Conservation (phyloP, 2,888 invertebrate genomes). For the Drosophila vallismaia region DNA sequence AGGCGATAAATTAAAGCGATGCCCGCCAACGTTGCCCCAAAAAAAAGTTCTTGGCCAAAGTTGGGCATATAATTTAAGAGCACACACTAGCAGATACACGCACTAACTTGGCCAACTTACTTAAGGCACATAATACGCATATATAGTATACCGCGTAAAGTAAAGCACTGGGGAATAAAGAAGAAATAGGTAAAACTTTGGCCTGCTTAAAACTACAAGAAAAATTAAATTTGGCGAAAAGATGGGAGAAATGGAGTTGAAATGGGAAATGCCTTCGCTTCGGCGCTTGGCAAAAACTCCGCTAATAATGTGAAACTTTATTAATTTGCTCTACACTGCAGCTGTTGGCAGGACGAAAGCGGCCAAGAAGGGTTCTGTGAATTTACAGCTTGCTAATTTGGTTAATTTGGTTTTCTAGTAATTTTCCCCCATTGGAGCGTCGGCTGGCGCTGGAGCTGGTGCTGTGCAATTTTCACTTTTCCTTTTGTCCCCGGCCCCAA, state of each 20-base stretch:
- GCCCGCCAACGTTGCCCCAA: slow-evolving; percentile 24
- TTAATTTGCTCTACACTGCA: slow-evolving; percentile 65
- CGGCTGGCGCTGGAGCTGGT: slow-evolving; percentile 7
- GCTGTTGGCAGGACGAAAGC: slow-evolving; percentile 35
- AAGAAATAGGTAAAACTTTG: slow-evolving; percentile 38
- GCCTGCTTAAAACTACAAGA: slow-evolving; percentile 43
- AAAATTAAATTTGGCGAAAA: slow-evolving; percentile 35
- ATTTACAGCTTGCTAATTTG: slow-evolving; percentile 73
- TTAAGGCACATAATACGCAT: slow-evolving; percentile 21
- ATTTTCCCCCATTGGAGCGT: slow-evolving; percentile 48
- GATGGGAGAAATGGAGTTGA: slow-evolving; percentile 35
- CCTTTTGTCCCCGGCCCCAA: slow-evolving; percentile 17
- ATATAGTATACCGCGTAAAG: background rate
- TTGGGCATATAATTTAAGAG: slow-evolving; percentile 66
- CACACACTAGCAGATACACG: slow-evolving; percentile 26
- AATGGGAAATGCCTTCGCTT: slow-evolving; percentile 9
- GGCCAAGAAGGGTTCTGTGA: slow-evolving; percentile 17
- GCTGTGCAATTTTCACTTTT: slow-evolving; percentile 50
- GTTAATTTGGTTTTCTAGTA: slow-evolving; percentile 71
- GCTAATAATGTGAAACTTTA: slow-evolving; percentile 71
- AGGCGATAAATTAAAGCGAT: slow-evolving; percentile 56
- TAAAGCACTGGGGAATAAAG: slow-evolving; percentile 17
- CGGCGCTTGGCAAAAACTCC: slow-evolving; percentile 31
- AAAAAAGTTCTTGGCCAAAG: slow-evolving; percentile 48
- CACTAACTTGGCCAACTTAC: slow-evolving; percentile 51